Evolutionary conservation across 2,113 vertebrate genomes (phyloP).

Genomic region (Sarotherodon lohbergeri): DNA sequence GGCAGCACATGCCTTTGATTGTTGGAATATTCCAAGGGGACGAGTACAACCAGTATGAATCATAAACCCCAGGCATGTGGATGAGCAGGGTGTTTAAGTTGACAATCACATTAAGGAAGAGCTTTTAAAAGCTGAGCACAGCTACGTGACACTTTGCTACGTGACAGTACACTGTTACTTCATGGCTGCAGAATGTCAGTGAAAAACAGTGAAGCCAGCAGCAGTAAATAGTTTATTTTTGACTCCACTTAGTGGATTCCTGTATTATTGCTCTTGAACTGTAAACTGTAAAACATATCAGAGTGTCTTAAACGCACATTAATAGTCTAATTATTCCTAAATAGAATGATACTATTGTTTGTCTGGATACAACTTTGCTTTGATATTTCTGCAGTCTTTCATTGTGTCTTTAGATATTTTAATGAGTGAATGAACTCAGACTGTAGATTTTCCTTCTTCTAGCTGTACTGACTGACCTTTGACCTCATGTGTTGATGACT

Average conservation of each 20-base stretch:
- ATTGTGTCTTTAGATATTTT: background rate
- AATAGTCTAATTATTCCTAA: background rate
- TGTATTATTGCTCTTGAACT: fast-evolving
- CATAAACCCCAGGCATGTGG: background rate
- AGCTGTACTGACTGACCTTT: background rate
- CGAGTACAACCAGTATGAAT: background rate
- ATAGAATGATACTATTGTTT: background rate
- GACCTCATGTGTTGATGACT: background rate
- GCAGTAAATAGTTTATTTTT: fast-evolving
- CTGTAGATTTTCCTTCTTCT: background rate
- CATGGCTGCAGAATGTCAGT: background rate
- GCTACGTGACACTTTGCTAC: background rate
- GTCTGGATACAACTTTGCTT: background rate
- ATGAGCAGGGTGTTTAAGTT: background rate
- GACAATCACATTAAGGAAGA: background rate
- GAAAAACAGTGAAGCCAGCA: background rate
- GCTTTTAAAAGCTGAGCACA: background rate
- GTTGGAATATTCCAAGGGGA: fast-evolving
- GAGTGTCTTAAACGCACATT: background rate
- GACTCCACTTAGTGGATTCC: background rate
- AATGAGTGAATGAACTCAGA: background rate
- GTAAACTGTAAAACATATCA: background rate
- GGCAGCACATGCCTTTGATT: fast-evolving
- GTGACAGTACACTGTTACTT: background rate
- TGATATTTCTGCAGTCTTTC: background rate